Conservation (phyloP, 1,140 invertebrate species). For the Dreissena rostriformis region DNA sequence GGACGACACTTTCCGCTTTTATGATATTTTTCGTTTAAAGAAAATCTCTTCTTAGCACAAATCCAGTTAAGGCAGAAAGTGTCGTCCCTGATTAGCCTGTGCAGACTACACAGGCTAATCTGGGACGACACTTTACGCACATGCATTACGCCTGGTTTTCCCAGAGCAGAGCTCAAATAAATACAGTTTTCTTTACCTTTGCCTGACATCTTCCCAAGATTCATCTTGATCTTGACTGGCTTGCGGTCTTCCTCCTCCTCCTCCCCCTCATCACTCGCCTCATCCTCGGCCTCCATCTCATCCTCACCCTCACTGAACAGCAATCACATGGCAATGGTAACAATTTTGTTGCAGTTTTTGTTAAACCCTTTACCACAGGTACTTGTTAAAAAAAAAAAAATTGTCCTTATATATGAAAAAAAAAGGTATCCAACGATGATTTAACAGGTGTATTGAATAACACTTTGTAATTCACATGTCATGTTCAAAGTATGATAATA, state of each 20-base stretch:
- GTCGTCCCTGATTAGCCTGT: too few relatives aligned
- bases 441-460: too few relatives aligned
- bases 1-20: too few relatives aligned
- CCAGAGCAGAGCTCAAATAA: not conserved
- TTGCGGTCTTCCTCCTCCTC: constrained; percentile 72
- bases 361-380: too few relatives aligned
- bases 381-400: too few relatives aligned
- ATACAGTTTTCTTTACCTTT: not conserved
- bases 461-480: too few relatives aligned
- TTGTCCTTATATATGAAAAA: too few relatives aligned
- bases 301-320: constrained; percentile 58
- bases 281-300: constrained; percentile 62
- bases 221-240: constrained; percentile 79
- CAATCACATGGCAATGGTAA: not conserved
- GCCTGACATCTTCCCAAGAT: constrained; percentile 62
- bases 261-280: constrained; percentile 70
- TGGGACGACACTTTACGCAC: not conserved
- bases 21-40: too few relatives aligned
- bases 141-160: not conserved
- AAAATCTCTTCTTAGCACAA: too few relatives aligned
- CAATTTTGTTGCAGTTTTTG: not conserved
- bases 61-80: too few relatives aligned
- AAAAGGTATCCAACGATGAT: too few relatives aligned
- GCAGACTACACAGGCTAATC: not conserved
- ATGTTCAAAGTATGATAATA: too few relatives aligned